Evolutionary conservation across 2,888 invertebrate species (phyloP), one percentile per base, ranked within the genome.

Genomic region (Apodemia duryi): DNA sequence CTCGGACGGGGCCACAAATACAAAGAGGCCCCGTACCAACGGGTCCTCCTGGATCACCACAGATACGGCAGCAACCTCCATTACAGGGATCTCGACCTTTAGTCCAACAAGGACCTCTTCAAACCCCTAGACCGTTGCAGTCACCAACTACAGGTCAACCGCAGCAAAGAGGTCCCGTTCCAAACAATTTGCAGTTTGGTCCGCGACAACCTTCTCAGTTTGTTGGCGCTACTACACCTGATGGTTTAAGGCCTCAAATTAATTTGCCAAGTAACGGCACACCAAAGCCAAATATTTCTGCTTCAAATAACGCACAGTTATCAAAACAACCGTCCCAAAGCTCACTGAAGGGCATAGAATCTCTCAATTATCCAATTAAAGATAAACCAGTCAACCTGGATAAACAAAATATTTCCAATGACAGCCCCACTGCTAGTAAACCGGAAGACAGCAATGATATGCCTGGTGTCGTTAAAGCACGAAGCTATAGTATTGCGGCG

Each of bases 401-500:
- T 78, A 85, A 84, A 77, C 86, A 84, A 86, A 80, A 74, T 72
- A 74, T 75, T 66, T 70, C 76, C 41, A 81, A 79, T 81, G 89
- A 84, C 63, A 81, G 76, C 64, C 82, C 82, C 74, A 83, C 83
- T 77, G 77, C 76, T 72, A 77, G 69, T 70, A 88, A 84, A 75
- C 70, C 83, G 70, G 91, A 91, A 73, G 84, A 84, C 72, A 85
- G 82, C 68, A 75, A 81, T 73, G 90, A 90, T 65, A 78, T 86
- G 69, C 77, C 89, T 69, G 88, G 88, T 68, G 79, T 87, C 71
- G 82, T 86, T 71, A 93, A 93, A 80, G 89, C 88, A 43, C 87
- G 93, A 77, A 93, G 93, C 74, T 93, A 82, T 69, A 93, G 93
- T 72, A 89, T 93, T 71, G 88, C 92, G 66, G 92, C 92, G 43